Percentiles rank a stretch among this genome's conserved stretches.
Evolutionary conservation across 2,113 vertebrate species (phyloP).

Genomic region (Burhinus bistriatus): DNA sequence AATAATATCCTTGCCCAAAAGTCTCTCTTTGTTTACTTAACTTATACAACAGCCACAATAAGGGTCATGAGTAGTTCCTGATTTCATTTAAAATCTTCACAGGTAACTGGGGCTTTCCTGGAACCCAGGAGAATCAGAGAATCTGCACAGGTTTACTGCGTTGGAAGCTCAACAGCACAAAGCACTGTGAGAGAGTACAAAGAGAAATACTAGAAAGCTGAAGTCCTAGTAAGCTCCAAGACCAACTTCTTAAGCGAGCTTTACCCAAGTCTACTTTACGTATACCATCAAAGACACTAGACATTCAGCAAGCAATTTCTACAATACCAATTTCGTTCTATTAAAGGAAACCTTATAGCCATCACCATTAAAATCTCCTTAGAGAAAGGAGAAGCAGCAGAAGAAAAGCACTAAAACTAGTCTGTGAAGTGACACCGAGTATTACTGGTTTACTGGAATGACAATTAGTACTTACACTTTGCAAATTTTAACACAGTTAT

Average conservation of each 20-base stretch:
- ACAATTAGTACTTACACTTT: background rate
- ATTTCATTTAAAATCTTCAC: background rate
- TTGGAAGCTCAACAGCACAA: background rate
- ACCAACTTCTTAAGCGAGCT: background rate
- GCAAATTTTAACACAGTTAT: background rate
- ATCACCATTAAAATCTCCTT: background rate
- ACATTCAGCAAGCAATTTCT: background rate
- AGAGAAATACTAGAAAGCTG: background rate
- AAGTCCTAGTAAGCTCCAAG: background rate
- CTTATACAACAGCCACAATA: background rate
- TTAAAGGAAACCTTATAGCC: background rate
- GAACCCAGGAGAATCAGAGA: background rate
- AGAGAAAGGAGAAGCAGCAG: background rate
- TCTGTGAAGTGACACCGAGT: background rate
- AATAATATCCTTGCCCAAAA: background rate
- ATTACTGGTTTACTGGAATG: background rate
- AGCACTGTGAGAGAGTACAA: background rate
- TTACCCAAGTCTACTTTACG: background rate
- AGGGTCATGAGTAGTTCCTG: background rate
- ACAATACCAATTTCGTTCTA: background rate
- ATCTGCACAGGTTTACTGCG: background rate
- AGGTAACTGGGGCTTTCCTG: background rate
- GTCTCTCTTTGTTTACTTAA: background rate
- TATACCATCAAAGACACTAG: background rate
- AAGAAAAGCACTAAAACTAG: background rate